phyloP scores from a whole-genome alignment of 2,113 vertebrate species.

The Barnardius zonarius region DNA sequence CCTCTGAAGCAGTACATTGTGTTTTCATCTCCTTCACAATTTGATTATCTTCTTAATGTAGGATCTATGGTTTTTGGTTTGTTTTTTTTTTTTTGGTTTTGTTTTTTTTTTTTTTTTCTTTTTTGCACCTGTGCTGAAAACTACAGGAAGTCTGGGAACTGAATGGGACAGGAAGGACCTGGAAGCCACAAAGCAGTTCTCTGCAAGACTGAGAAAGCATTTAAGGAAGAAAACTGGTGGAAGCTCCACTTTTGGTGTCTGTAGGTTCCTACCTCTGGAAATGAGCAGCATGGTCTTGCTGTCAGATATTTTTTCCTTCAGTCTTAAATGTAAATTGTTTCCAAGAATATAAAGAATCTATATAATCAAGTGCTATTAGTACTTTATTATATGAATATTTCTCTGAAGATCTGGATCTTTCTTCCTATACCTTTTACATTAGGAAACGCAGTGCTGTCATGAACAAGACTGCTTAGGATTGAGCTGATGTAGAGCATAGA shows the following conservation, averaged over 20 bases:
- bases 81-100: no score
- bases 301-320: neutral
- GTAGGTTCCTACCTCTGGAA: neutral
- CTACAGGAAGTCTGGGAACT: neutral
- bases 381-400: neutral
- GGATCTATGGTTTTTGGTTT: no score
- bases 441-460: neutral
- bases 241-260: neutral
- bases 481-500: neutral
- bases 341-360: neutral
- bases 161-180: neutral
- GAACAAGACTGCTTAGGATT: neutral
- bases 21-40: no score
- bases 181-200: neutral
- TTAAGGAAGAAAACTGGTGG: neutral
- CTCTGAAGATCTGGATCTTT: neutral
- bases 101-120: no score
- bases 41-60: no score
- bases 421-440: neutral
- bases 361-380: neutral
- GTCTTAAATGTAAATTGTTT: neutral
- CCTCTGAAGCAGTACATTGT: no score
- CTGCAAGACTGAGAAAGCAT: neutral
- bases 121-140: neutral
- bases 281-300: neutral